Base-by-base conservation (phyloP, 92 coral and sea anemone species). In the Epizoanthus scotinus region DNA sequence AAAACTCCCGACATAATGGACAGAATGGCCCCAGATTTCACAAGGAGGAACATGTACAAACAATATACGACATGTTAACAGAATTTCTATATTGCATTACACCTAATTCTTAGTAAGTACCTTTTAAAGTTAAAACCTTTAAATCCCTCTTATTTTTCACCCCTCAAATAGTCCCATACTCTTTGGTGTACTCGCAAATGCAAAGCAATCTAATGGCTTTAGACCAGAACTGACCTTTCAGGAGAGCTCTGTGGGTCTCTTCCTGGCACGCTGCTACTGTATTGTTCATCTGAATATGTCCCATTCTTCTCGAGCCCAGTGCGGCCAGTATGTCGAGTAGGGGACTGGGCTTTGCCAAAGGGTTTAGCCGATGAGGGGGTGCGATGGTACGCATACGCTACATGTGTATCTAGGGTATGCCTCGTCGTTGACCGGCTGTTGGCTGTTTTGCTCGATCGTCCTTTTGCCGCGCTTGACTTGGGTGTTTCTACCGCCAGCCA, bases 401-500 rank as follows among this genome's bases (percentile, higher is more conserved):
- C 54, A 58, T 55, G 7, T 58, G 26, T 67, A 15, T 59, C 81
- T 14, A 58, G 17, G 8, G 81, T 17, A 7, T 59, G 68, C 57
- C 63, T 75, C 19, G 57, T 56, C 42, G 81, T 17, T 34, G 81
- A 31, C 36, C 68, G 68, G 49, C 22, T 58, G 14, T 55, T 8
- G 15, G 68, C 24, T 15, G 81, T 19, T 75, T 34, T 59, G 49
- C 22, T 63, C 7, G 24, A 21, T 18, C 68, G 67, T 13, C 38
- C 0, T 75, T 75, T 75, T 6, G 63, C 2, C 61, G 21, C 17
- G 44, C 36, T 75, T 36, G 69, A 36, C 44, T 59, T 75, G 7
- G 69, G 63, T 24, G 52, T 20, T 53, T 75, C 68, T 13, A 75
- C 57, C 22, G 81, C 68, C 57, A 34, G 60, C 81, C 81, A 75